A percentile compares a stretch with the other conserved stretches of the same genome.
These are phyloP conservation scores for Limanda limanda DNA, from an alignment of 2,113 vertebrate species.

Conservation along the genomic window DNA sequence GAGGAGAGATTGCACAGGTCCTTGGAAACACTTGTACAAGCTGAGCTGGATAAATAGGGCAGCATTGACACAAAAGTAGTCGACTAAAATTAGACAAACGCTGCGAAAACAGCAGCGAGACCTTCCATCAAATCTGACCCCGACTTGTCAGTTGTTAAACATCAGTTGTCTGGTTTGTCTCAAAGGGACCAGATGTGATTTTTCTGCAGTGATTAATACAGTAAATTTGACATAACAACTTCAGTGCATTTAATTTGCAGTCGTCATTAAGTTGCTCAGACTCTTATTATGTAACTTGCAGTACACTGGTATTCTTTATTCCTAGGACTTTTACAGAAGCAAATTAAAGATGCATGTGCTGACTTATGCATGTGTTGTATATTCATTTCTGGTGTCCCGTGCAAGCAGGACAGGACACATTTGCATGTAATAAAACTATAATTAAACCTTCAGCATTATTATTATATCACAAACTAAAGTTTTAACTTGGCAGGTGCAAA, in stretches of 20 bases:
- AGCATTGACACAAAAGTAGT: not conserved
- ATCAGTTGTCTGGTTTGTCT: not conserved
- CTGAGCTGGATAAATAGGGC: too few relatives aligned
- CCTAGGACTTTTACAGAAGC: not conserved
- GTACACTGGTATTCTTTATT: not conserved
- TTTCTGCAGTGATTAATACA: too few relatives aligned
- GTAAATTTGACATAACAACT: not conserved
- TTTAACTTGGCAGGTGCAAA: slow-evolving; percentile 40
- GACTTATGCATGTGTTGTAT: not conserved
- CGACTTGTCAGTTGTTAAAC: not conserved
- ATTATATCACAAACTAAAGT: slow-evolving; percentile 21
- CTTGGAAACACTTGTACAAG: not conserved
- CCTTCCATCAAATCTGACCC: not conserved
- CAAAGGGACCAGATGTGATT: not conserved
- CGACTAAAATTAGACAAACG: not conserved
- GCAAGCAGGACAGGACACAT: not conserved
- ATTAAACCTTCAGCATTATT: slow-evolving; percentile 23
- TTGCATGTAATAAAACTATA: slow-evolving; percentile 29
- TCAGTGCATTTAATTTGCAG: not conserved
- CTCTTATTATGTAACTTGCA: not conserved
- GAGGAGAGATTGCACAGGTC: not conserved
- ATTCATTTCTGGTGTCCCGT: not conserved
- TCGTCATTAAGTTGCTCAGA: not conserved
- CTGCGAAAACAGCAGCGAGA: not conserved
- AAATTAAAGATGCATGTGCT: not conserved